Evolutionary conservation across 2,888 invertebrate species (phyloP).

Genomic region (Pseudolycoriella hygida): DNA sequence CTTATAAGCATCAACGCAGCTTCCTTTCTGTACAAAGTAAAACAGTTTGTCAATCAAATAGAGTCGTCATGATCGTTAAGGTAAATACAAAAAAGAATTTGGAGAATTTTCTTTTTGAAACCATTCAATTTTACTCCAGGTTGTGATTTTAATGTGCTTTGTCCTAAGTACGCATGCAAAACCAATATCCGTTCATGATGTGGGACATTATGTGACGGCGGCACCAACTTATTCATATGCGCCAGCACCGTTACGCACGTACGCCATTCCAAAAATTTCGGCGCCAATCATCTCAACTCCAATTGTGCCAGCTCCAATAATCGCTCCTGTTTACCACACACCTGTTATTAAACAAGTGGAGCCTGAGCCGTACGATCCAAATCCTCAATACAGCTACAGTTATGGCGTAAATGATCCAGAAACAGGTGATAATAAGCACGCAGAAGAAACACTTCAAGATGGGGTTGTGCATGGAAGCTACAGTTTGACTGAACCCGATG

Average conservation of each 20-base stretch:
- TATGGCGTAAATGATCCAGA: conserved; percentile 48
- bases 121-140: background rate
- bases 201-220: background rate
- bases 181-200: background rate
- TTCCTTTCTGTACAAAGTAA: background rate
- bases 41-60: conserved; percentile 1
- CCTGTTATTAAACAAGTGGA: conserved; percentile 14
- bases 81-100: background rate
- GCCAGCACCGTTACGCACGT: conserved; percentile 6
- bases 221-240: conserved; percentile 1
- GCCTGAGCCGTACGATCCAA: conserved; percentile 19
- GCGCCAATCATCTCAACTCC: conserved; percentile 14
- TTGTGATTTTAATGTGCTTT: conserved; percentile 5
- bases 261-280: conserved; percentile 9
- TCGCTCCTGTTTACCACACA: conserved; percentile 18
- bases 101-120: background rate
- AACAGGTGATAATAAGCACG: conserved; percentile 39
- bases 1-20: background rate
- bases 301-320: conserved; percentile 12
- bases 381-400: conserved; percentile 46
- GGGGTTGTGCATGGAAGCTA: conserved; percentile 48
- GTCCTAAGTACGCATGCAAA: background rate
- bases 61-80: conserved; percentile 5
- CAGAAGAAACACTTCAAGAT: conserved; percentile 36
- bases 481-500: conserved; percentile 44